These are phyloP conservation scores for Poecilia velifera DNA, from an alignment of 2,797 vertebrate species.

Conservation along the genomic window DNA sequence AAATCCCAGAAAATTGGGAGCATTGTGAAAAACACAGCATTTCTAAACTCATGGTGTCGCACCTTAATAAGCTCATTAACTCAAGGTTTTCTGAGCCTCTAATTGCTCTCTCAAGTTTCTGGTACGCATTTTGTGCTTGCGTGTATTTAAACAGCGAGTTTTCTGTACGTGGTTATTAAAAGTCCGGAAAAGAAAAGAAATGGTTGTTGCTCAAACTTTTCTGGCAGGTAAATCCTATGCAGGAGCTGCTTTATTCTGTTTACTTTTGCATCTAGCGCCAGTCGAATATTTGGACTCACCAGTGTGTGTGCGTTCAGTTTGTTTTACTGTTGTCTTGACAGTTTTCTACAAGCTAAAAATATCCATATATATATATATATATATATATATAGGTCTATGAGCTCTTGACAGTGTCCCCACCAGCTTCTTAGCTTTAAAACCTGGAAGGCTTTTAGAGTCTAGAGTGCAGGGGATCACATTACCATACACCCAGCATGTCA, in stretches of 20 bases:
- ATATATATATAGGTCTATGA: no score
- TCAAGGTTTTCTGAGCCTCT: no score
- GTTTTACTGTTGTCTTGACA: neutral
- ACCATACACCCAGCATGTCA: neutral
- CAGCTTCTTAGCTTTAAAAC: neutral
- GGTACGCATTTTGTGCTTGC: neutral
- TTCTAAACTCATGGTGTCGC: no score
- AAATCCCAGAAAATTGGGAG: no score
- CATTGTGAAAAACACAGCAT: no score
- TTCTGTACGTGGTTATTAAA: neutral
- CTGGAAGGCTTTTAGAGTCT: neutral
- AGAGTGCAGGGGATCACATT: neutral
- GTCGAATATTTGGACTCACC: neutral
- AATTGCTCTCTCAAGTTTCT: neutral
- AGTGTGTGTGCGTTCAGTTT: neutral
- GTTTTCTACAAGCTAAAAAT: slow-evolving; percentile 4
- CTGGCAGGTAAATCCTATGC: neutral
- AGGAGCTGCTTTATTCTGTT: neutral
- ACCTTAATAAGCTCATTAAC: no score
- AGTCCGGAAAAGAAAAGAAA: neutral
- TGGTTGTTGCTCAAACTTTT: neutral
- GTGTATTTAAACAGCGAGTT: neutral
- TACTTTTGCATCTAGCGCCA: neutral
- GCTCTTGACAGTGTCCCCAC: neutral
- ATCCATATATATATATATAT: no score